Percentiles rank a stretch among this genome's conserved stretches.
Conservation (phyloP, 2,113 vertebrate genomes). For the Oncorhynchus nerka region DNA sequence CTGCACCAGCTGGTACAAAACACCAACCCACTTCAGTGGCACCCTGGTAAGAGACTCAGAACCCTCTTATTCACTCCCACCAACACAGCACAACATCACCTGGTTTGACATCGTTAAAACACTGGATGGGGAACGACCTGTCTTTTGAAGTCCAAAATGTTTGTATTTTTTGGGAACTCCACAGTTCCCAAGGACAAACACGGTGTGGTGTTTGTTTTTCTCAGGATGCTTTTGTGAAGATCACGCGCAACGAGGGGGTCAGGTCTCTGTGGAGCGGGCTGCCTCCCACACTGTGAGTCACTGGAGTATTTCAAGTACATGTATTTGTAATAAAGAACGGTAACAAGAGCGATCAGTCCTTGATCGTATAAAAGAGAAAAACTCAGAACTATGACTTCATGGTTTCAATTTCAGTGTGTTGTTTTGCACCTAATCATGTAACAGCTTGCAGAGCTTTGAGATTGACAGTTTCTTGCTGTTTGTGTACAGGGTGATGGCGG, state of each 20-base stretch:
- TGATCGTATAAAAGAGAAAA: not conserved
- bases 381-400: not conserved
- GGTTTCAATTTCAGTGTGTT: not conserved
- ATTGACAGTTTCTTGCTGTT: not conserved
- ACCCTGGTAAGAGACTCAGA: slow-evolving; percentile 78
- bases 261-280: slow-evolving; percentile 93
- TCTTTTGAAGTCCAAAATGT: not conserved
- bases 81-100: not conserved
- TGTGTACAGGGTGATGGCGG: slow-evolving; percentile 87
- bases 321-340: not conserved
- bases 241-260: slow-evolving; percentile 86
- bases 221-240: slow-evolving; percentile 97
- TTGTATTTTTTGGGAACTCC: not conserved
- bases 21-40: slow-evolving; percentile 85
- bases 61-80: not conserved
- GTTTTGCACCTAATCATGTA: not conserved
- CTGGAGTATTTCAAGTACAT: not conserved
- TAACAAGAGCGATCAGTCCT: no score
- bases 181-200: not conserved
- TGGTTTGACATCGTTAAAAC: no score
- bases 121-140: not conserved
- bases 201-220: not conserved
- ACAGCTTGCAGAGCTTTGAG: not conserved
- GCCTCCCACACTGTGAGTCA: slow-evolving; percentile 92
- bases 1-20: slow-evolving; percentile 86